Conservation (phyloP, 2,888 invertebrate species). For the Phragmatobia fuliginosa region DNA sequence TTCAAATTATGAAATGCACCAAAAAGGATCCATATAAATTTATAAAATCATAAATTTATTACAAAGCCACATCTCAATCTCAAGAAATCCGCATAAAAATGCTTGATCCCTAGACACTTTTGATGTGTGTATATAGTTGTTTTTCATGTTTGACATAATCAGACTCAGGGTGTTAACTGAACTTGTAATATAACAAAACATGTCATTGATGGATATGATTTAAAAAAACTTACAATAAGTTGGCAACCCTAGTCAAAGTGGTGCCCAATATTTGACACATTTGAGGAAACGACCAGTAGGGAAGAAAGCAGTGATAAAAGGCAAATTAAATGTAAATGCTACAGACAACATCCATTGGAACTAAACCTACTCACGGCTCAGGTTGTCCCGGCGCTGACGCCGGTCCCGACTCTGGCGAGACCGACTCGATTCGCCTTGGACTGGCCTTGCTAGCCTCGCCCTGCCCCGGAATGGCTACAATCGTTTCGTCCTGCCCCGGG, state of each 20-base stretch:
- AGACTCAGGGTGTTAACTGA: background rate
- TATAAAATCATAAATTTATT: no score
- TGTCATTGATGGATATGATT: background rate
- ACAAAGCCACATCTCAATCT: no score
- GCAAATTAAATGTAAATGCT: background rate
- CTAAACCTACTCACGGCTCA: conserved; percentile 83
- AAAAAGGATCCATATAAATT: no score
- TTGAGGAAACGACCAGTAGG: background rate
- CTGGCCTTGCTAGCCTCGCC: conserved; percentile 6
- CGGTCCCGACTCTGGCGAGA: conserved; percentile 30
- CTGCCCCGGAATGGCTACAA: background rate
- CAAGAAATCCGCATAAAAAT: no score
- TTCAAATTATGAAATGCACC: no score
- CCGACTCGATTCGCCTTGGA: background rate
- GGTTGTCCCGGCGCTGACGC: conserved; percentile 51
- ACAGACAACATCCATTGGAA: conserved; percentile 74
- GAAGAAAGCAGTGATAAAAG: background rate
- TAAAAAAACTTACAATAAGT: background rate
- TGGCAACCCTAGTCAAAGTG: background rate
- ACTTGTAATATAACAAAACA: background rate
- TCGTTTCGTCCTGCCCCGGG: background rate
- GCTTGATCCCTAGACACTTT: no score
- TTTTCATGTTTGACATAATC: no score
- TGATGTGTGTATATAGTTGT: no score
- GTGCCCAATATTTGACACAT: no score